Evolutionary conservation across 2,888 invertebrate species (phyloP), one percentile per base, ranked within the genome.

Genomic region (Microctonus aethiopoides): DNA sequence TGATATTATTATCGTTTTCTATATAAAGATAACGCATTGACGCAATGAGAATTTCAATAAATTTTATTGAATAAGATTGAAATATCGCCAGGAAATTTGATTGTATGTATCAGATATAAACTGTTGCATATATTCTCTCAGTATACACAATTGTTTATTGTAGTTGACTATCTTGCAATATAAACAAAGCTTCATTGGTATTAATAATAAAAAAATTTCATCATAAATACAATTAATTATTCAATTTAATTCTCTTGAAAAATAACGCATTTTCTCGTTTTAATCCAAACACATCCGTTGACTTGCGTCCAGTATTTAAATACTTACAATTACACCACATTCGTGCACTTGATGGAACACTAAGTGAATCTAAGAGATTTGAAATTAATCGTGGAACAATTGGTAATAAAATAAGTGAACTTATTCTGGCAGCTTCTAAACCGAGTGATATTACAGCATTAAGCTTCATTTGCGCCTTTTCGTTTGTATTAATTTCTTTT

Each of bases 401-500:
- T 0, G 99, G 99, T 79, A 94, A 93, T 29, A 99, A 87, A 46
- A 96, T 90, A 72, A 98, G 92, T 16, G 92, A 92, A 78, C 91
- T 89, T 69, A 96, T 91, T 77, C 98, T 89, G 54, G 96, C 86
- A 0, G 94, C 92, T 87, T 99, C 98, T 88, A 98, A 89, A 24
- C 94, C 92, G 56, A 98, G 86, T 82, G 94, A 93, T 68, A 98
- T 89, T 62, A 97, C 91, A 16, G 91, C 91, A 80, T 93, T 90
- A 1, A 96, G 86, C 78, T 92, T 89, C 54, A 90, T 88, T 61
- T 89, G 88, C 24, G 88, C 84, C 13, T 81, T 75, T 4, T 54
- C 60, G 26, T 85, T 81, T 0, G 88, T 86, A 10, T 88, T 83
- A 9, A 20, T 59, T 32, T 73, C 66, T 80, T 94, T 94, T 66